These are phyloP conservation scores for Pao palembangensis DNA, from an alignment of 2,113 vertebrate genomes.

Conservation along the genomic window DNA sequence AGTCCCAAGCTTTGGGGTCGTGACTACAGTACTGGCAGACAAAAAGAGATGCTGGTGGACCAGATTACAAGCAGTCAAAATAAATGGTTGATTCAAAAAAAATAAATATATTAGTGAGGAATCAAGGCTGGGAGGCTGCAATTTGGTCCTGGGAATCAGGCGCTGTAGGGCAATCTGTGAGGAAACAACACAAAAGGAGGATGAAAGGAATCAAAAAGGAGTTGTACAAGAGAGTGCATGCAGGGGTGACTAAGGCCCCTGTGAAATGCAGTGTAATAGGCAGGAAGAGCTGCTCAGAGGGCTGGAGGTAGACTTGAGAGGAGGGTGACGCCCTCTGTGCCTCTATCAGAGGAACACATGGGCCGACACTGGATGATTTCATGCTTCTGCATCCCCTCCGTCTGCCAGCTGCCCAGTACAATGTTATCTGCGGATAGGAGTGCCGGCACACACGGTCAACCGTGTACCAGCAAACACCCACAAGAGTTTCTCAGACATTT, in stretches of 20 bases:
- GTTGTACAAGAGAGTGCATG: conserved; percentile 2
- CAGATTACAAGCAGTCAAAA: too few species aligned
- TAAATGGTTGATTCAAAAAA: too few species aligned
- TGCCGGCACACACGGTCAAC: conserved; percentile 37
- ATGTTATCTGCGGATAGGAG: conserved; percentile 71
- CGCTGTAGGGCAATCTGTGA: not conserved
- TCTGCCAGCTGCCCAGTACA: conserved; percentile 56
- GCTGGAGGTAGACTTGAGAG: conserved; percentile 35
- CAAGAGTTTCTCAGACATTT: conserved; percentile 46
- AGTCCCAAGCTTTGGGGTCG: too few species aligned
- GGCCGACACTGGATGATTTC: conserved; percentile 48
- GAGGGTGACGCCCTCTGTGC: conserved; percentile 45
- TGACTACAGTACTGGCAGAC: too few species aligned
- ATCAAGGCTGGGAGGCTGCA: too few species aligned
- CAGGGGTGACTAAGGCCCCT: conserved; percentile 24
- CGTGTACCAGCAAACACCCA: conserved; percentile 29
- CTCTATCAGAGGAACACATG: conserved; percentile 47
- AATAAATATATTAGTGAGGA: too few species aligned
- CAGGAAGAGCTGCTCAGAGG: conserved; percentile 35
- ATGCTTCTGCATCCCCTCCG: conserved; percentile 31
- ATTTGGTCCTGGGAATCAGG: not conserved
- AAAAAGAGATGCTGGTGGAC: too few species aligned
- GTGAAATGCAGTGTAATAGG: conserved; percentile 14
- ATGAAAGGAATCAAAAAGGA: conserved; percentile 10
- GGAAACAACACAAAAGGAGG: conserved; percentile 40